These are phyloP conservation scores for Sternarchorhynchus goeldii DNA, from an alignment of 2,797 vertebrate genomes.

Conservation along the genomic window DNA sequence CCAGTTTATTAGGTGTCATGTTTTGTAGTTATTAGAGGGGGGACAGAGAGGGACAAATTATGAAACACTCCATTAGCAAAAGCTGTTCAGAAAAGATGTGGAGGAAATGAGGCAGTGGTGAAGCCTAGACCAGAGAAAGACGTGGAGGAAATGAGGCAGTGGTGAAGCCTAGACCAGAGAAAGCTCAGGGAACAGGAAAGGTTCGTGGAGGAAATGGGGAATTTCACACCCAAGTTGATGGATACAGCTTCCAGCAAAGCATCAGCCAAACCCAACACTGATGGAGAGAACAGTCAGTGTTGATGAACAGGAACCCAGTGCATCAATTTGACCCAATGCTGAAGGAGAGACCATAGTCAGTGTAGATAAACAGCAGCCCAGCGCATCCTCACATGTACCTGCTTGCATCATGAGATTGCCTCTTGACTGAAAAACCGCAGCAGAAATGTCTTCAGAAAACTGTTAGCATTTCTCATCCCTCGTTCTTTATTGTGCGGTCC, in stretches of 20 bases:
- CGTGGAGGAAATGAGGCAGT: slow-evolving; percentile 32
- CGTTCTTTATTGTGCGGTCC: no score
- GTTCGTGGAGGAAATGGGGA: slow-evolving; percentile 21
- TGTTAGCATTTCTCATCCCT: no score
- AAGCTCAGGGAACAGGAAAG: slow-evolving; percentile 35
- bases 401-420: no score
- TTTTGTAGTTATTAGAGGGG: slow-evolving; percentile 43
- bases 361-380: slow-evolving; percentile 17
- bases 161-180: slow-evolving; percentile 30
- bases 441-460: no score
- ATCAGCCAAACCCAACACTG: slow-evolving; percentile 8
- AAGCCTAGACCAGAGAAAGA: no score
- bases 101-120: slow-evolving; percentile 26
- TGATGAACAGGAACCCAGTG: slow-evolving; percentile 12
- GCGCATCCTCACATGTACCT: not conserved
- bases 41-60: slow-evolving; percentile 40
- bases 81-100: slow-evolving; percentile 33
- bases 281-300: slow-evolving; percentile 6
- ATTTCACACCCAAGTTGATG: not conserved
- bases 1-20: slow-evolving; percentile 30
- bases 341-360: not conserved
- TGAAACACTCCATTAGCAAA: slow-evolving; percentile 37
- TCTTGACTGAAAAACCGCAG: no score
- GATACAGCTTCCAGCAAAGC: slow-evolving; percentile 29
- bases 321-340: not conserved